A percentile compares a stretch with the other conserved stretches of the same genome.
Evolutionary conservation across 2,888 invertebrate species (phyloP).

Genomic region (Panorpa germanica): DNA sequence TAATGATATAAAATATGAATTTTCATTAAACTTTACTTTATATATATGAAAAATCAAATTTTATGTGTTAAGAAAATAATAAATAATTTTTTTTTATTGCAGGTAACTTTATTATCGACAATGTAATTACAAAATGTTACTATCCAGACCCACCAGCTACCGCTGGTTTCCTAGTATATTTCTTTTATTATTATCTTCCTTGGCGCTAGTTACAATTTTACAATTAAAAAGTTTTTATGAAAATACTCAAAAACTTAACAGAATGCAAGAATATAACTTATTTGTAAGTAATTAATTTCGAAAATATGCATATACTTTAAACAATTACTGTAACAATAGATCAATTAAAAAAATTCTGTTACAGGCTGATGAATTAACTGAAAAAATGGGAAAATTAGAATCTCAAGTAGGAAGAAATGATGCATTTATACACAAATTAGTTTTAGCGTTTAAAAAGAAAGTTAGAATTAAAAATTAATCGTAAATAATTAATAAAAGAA

Average conservation of each 20-base stretch:
- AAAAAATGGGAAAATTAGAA: constrained; percentile 22
- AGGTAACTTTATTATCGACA: no score
- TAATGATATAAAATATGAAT: no score
- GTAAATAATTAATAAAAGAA: constrained; percentile 2
- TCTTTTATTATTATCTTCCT: constrained; percentile 16
- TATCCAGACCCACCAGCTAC: no score
- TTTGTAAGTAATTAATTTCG: constrained; percentile 20
- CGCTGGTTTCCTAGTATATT: constrained; percentile 12
- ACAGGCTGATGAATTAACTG: constrained; percentile 24
- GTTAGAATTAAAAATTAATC: constrained; percentile 5
- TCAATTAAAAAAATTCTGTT: constrained; percentile 11
- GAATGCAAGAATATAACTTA: constrained; percentile 25
- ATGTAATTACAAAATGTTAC: no score
- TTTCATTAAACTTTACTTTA: no score
- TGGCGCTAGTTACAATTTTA: constrained; percentile 22
- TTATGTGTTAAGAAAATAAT: no score
- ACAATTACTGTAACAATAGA: neutral
- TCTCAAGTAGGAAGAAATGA: constrained; percentile 13
- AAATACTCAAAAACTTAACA: constrained; percentile 25
- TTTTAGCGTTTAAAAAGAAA: constrained; percentile 3
- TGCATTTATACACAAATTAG: constrained; percentile 8
- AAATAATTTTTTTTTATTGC: no score
- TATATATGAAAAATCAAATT: no score
- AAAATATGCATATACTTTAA: constrained; percentile 4
- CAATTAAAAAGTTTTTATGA: constrained; percentile 27